Percentiles rank a stretch among this genome's conserved stretches.
phyloP scores from a whole-genome alignment of 35 echinoderm and acorn worm genomes.

The Anneissia japonica region DNA sequence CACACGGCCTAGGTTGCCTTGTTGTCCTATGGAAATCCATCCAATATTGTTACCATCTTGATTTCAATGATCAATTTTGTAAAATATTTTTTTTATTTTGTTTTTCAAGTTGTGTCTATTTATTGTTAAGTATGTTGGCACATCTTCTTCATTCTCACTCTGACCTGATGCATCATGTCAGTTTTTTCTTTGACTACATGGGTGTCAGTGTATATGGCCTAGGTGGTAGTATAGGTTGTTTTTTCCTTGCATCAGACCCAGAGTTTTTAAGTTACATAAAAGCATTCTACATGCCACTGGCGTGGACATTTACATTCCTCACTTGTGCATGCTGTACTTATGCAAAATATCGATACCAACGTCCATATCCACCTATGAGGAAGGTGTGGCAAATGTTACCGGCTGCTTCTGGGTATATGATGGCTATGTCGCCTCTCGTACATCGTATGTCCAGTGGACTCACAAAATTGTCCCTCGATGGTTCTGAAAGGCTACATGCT shows the following conservation, averaged over 20 bases:
- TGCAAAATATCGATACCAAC: constrained; percentile 81
- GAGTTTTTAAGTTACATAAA: constrained; percentile 40
- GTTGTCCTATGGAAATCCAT: constrained; percentile 35
- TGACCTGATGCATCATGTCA: constrained; percentile 68
- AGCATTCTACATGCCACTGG: constrained; percentile 41
- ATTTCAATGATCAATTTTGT: constrained; percentile 62
- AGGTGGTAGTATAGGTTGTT: constrained; percentile 46
- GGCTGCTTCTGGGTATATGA: constrained; percentile 34
- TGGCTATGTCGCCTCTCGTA: constrained; percentile 38
- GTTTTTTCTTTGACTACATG: constrained; percentile 89
- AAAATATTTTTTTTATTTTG: constrained; percentile 64
- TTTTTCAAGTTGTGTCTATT: constrained; percentile 47
- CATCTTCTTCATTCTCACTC: constrained; percentile 81
- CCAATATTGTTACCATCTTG: constrained; percentile 43
- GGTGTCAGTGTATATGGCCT: constrained; percentile 72
- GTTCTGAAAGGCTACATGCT: constrained; percentile 44
- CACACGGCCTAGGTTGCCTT: constrained; percentile 53
- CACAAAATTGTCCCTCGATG: constrained; percentile 5
- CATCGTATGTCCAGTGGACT: constrained; percentile 30
- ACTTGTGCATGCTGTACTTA: constrained; percentile 73
- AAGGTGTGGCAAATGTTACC: constrained; percentile 86
- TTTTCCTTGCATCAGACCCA: constrained; percentile 44
- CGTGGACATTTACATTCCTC: constrained; percentile 41
- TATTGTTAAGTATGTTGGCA: constrained; percentile 56
- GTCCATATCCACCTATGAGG: constrained; percentile 63